Base-by-base conservation (phyloP, 2,113 vertebrate species). In the Uria aalge region DNA sequence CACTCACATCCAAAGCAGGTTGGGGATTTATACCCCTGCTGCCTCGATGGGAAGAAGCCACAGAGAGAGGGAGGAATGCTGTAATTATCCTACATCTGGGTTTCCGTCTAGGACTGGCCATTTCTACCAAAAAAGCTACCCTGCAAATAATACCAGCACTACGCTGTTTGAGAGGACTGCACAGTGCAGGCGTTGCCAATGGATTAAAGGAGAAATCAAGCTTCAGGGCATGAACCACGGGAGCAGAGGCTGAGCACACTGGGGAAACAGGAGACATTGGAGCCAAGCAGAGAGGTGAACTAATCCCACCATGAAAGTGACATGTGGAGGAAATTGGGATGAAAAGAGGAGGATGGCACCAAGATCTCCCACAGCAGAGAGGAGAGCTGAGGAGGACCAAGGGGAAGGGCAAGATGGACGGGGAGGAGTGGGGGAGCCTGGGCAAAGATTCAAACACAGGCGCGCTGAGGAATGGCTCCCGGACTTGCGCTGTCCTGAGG, bases 161-260 rank as follows among this genome's bases (percentile, higher is more conserved):
- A 19, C 1, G 5, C 21, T 2, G 2, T 36, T 68, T 3, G 8
- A 43, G 40, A 69, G 15, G 27, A 38, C 15, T 32, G 18, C 6
- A 22, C 30, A 27, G 40, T 6, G 34, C 16, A 71, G 30, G 7
- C 2, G 9, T 40, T 76, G 41, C 48, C n/a, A 24, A 8, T 10
- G 29, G 53, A 45, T 43, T 53, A 43, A 48, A 41, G 64, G 36
- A 68, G 50, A 85, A 72, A 85, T 59, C 60, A 32, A 59, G 48
- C 41, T 62, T 85, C 52, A 66, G 17, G 40, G 22, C 14, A 38
- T 40, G 57, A 85, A 36, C 29, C 0, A 1, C 0, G 1, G 66
- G 36, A 78, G 29, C 38, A 66, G 50, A 62, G 40, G 27, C 22
- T 11, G 43, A 47, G 38, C 14, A 34, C 21, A 7, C 8, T 14